A percentile compares a stretch with the other conserved stretches of the same genome.
phyloP scores from a whole-genome alignment of 2,888 invertebrate genomes.

The Acrocyrtus sp. region DNA sequence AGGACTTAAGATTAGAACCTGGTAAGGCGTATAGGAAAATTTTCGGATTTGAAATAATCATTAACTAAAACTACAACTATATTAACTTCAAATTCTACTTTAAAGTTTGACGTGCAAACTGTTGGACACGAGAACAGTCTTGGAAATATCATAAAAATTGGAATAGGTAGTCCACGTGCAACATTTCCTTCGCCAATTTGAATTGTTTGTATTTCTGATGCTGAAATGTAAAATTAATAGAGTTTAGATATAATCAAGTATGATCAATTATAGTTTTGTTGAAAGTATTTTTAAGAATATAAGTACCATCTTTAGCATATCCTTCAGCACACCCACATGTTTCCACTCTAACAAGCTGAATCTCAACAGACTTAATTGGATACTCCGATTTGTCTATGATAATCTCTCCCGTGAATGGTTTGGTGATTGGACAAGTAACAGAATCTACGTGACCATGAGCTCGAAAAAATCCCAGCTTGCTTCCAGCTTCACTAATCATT shows the following conservation, averaged over 20 bases:
- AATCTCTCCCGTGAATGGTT: slow-evolving; percentile 90
- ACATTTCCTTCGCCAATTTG: slow-evolving; percentile 96
- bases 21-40: slow-evolving; percentile 81
- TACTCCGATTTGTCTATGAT: slow-evolving; percentile 68
- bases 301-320: slow-evolving; percentile 86
- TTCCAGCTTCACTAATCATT: slow-evolving; percentile 61
- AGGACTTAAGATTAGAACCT: slow-evolving; percentile 69
- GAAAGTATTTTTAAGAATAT: neutral
- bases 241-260: slow-evolving; percentile 3
- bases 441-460: slow-evolving; percentile 75
- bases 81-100: slow-evolving; percentile 96
- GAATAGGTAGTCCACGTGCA: slow-evolving; percentile 81
- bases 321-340: slow-evolving; percentile 95
- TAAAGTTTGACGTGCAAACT: slow-evolving; percentile 88
- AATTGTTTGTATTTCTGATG: slow-evolving; percentile 98
- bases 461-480: slow-evolving; percentile 60
- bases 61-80: slow-evolving; percentile 92
- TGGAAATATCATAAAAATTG: slow-evolving; percentile 96
- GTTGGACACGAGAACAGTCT: slow-evolving; percentile 95
- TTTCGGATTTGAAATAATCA: slow-evolving; percentile 93
- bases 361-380: slow-evolving; percentile 89
- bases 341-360: slow-evolving; percentile 94
- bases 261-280: neutral
- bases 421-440: slow-evolving; percentile 82
- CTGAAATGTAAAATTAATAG: too few relatives aligned